Percentiles rank a stretch among this genome's conserved stretches.
These are phyloP conservation scores for Abrostola tripartita DNA, from an alignment of 2,888 invertebrate genomes.

Conservation along the genomic window DNA sequence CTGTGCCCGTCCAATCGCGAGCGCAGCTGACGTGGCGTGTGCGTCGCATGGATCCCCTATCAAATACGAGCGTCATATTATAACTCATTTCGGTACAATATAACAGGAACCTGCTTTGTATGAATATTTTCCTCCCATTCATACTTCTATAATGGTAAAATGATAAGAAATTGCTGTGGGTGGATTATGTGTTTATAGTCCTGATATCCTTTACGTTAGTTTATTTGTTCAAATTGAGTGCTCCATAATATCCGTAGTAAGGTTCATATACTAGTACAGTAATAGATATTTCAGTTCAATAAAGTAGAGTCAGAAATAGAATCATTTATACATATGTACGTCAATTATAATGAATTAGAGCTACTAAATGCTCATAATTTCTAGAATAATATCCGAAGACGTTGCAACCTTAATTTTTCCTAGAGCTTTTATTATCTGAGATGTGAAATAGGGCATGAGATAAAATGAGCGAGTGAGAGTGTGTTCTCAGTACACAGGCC, in stretches of 20 bases:
- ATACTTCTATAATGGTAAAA: conserved; percentile 7
- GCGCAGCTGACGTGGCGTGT: conserved; percentile 61
- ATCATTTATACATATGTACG: background rate
- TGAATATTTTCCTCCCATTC: conserved; percentile 16
- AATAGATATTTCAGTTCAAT: background rate
- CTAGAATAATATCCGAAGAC: background rate
- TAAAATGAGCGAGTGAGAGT: conserved; percentile 64
- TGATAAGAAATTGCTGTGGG: background rate
- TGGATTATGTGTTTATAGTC: conserved; percentile 2
- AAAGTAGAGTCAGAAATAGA: background rate
- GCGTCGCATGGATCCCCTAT: conserved; percentile 40
- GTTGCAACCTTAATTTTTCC: conserved; percentile 17
- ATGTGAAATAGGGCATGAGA: conserved; percentile 63
- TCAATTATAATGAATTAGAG: background rate
- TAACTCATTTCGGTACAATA: conserved; percentile 30
- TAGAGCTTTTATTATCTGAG: conserved; percentile 16
- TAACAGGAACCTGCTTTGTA: conserved; percentile 15
- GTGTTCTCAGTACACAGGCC: conserved; percentile 64
- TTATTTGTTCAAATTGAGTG: background rate
- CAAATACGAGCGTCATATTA: conserved; percentile 33
- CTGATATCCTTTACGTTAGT: background rate
- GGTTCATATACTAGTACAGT: background rate
- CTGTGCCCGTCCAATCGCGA: conserved; percentile 69
- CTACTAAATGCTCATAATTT: background rate
- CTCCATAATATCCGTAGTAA: background rate